Base-by-base conservation (phyloP, 2,113 vertebrate species). In the Takifugu flavidus region DNA sequence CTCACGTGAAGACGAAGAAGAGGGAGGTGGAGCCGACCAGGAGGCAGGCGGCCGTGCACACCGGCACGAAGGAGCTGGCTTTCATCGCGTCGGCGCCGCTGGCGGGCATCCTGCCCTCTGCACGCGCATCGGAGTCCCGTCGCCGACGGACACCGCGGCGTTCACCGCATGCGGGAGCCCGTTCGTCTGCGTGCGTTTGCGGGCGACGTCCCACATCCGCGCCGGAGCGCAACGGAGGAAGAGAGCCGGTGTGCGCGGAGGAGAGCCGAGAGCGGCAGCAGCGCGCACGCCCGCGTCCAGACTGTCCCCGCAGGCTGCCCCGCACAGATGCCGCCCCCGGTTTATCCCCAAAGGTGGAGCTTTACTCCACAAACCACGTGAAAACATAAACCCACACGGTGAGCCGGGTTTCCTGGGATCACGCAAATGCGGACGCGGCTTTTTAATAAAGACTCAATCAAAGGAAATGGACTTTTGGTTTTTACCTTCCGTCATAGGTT, bases 1-100 rank as follows among this genome's bases (percentile, higher is more conserved):
- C 96, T 98, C 88, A 97, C 96, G 95, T 98, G 88, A 98, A 98
- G 82, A 95, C 95, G 91, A 98, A 95, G 93, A 98, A 98, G 58
- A 96, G 91, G 82, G 95, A 96, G 83, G 92, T 95, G 60, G 95
- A 93, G 54, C 93, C 92, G 80, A 98, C 90, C 79, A 98, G 84
- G 53, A 98, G 93, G 86, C 91, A 91, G 28, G 92, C 94, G 61
- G 94, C 95, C 45, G 94, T 94, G 78, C 94, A 94, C 83, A 98
- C 96, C 26, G 95, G 96, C 88, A 98, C 91, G 90, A 95, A 98
- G 80, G 94, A 93, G 68, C 93, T 92, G 71, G 94, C 92, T 85
- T 93, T 96, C 89, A 94, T 93, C 79, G 92, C 90, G 85, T 92
- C 93, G 73, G 91, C 89, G 91, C 93, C 93, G 91, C 93, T 92